A percentile compares a stretch with the other conserved stretches of the same genome.
Evolutionary conservation across 2,113 vertebrate genomes (phyloP).

Genomic region (Cichladusa arquata): DNA sequence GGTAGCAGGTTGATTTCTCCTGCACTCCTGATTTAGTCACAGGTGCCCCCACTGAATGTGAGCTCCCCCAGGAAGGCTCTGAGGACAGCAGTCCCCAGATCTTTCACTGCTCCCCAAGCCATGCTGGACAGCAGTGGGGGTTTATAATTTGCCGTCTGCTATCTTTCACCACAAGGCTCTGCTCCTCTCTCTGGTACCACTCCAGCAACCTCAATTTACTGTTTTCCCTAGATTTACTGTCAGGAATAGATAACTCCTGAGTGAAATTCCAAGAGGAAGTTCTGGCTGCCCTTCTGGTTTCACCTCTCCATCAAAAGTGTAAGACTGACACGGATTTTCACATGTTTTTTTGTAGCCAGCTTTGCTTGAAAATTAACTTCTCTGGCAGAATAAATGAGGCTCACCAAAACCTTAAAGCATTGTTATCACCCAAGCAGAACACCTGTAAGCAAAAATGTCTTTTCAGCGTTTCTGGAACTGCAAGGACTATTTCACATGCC

Average conservation of each 20-base stretch:
- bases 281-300: not conserved
- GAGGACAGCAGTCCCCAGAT: not conserved
- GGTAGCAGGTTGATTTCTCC: not conserved
- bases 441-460: not conserved
- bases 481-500: not conserved
- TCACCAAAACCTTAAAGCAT: not conserved
- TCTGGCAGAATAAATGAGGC: not conserved
- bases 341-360: not conserved
- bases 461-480: not conserved
- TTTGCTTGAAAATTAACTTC: not conserved
- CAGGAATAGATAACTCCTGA: not conserved
- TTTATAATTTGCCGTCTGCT: not conserved
- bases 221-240: not conserved
- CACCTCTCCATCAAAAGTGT: not conserved
- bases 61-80: not conserved
- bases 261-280: not conserved
- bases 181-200: not conserved
- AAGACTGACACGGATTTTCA: not conserved
- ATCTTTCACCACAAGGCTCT: not conserved
- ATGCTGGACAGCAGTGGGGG: rapidly evolving
- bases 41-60: not conserved
- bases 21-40: not conserved
- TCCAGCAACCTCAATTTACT: not conserved
- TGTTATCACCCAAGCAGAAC: not conserved
- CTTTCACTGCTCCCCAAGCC: rapidly evolving